phyloP scores from a whole-genome alignment of 2,113 vertebrate species.

The Fulmarus glacialis region DNA sequence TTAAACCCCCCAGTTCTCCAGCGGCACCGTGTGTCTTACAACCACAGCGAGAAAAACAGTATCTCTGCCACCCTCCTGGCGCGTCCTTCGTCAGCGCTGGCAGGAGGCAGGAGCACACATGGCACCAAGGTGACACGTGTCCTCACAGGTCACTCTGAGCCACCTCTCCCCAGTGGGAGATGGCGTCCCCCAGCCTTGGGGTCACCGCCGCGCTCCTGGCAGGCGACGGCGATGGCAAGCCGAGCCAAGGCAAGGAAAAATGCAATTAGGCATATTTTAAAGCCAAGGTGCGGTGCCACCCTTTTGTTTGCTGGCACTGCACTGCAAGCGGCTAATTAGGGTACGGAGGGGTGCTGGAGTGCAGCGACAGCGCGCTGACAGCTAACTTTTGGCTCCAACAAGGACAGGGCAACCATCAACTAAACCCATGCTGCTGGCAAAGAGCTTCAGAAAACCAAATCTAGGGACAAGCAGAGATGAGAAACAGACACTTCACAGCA shows the following conservation, averaged over 20 bases:
- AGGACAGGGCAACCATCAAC: not conserved
- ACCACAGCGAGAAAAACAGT: not conserved
- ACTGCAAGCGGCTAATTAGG: not conserved
- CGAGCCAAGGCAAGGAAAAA: not conserved
- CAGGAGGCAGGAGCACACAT: not conserved
- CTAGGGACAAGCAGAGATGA: not conserved
- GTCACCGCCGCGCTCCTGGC: not conserved
- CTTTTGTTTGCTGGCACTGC: not conserved
- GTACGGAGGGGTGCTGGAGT: rapidly evolving
- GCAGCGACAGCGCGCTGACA: rapidly evolving
- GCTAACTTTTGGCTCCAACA: not conserved
- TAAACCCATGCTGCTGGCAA: not conserved
- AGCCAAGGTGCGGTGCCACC: not conserved
- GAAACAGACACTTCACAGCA: not conserved
- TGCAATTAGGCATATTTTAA: not conserved
- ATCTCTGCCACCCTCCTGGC: not conserved
- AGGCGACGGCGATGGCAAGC: not conserved
- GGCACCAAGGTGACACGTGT: not conserved
- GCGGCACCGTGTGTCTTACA: not conserved
- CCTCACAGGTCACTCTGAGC: not conserved
- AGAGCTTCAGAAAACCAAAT: not conserved
- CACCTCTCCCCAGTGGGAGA: not conserved
- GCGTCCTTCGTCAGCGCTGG: rapidly evolving
- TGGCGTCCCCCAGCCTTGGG: rapidly evolving
- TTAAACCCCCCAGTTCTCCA: not conserved